A percentile compares a stretch with the other conserved stretches of the same genome.
These are phyloP conservation scores for Napeogenes inachia DNA, from an alignment of 2,888 invertebrate genomes.

Conservation along the genomic window DNA sequence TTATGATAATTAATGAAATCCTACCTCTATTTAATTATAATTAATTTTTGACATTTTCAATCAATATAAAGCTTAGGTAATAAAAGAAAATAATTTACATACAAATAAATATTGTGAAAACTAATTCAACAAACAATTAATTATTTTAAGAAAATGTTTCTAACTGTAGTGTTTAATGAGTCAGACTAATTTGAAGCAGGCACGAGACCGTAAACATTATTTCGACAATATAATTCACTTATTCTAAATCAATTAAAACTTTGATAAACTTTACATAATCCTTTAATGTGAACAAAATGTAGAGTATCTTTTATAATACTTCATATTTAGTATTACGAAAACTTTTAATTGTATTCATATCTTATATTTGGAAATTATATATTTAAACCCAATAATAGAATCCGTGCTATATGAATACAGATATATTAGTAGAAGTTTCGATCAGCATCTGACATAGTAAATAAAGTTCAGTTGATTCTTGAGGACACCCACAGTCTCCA, in stretches of 20 bases:
- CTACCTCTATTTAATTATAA: too few species aligned
- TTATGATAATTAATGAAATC: neutral
- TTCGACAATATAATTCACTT: slow-evolving; percentile 34
- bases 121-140: neutral
- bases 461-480: slow-evolving; percentile 2
- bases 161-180: slow-evolving; percentile 25
- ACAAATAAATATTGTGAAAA: neutral
- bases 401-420: neutral
- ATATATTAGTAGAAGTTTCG: neutral
- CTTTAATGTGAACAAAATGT: slow-evolving; percentile 4
- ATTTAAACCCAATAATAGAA: too few species aligned
- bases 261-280: slow-evolving; percentile 25
- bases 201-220: slow-evolving; percentile 28
- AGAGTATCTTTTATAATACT: too few species aligned
- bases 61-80: neutral
- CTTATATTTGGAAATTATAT: too few species aligned
- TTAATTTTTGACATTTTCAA: neutral
- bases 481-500: slow-evolving; percentile 1
- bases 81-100: neutral
- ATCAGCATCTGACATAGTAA: slow-evolving; percentile 1
- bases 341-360: too few species aligned
- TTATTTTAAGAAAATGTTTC: slow-evolving; percentile 16
- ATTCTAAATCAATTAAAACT: slow-evolving; percentile 38
- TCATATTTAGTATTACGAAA: too few species aligned
- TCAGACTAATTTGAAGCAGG: slow-evolving; percentile 28